Evolutionary conservation across 2,797 vertebrate species (phyloP).

Genomic region (Etheostoma perlongum): DNA sequence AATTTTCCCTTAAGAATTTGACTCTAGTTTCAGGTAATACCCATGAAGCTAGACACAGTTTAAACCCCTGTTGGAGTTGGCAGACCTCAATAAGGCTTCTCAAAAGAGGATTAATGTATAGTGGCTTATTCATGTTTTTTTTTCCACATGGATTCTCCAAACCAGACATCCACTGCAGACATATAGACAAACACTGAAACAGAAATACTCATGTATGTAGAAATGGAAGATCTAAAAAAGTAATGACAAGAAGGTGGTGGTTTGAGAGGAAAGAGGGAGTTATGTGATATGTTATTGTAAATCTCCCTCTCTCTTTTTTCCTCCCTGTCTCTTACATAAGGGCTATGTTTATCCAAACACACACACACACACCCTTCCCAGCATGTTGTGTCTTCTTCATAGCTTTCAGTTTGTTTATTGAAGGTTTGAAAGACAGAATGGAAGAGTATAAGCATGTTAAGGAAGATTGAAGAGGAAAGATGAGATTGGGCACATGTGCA

Average conservation of each 20-base stretch:
- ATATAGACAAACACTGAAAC: constrained; percentile 65
- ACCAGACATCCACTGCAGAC: constrained; percentile 66
- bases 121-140: constrained; percentile 56
- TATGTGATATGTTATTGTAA: constrained; percentile 40
- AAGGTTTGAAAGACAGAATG: constrained; percentile 32
- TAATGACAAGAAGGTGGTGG: constrained; percentile 29
- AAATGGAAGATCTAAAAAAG: constrained; percentile 41
- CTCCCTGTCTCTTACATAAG: constrained; percentile 2
- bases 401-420: constrained; percentile 39
- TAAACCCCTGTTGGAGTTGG: constrained; percentile 64
- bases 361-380: constrained; percentile 16
- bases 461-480: constrained; percentile 14
- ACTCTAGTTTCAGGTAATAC: constrained; percentile 48
- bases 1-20: constrained; percentile 51
- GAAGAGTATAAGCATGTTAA: constrained; percentile 12
- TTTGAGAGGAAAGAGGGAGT: constrained; percentile 25
- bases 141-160: constrained; percentile 51
- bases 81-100: constrained; percentile 54
- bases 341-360: constrained; percentile 39
- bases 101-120: constrained; percentile 58
- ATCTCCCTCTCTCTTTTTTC: constrained; percentile 14
- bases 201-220: constrained; percentile 59
- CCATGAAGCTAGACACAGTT: constrained; percentile 53
- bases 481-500: not conserved
- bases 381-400: constrained; percentile 35